phyloP scores from a whole-genome alignment of 2,797 vertebrate species.

The Columba guinea region DNA sequence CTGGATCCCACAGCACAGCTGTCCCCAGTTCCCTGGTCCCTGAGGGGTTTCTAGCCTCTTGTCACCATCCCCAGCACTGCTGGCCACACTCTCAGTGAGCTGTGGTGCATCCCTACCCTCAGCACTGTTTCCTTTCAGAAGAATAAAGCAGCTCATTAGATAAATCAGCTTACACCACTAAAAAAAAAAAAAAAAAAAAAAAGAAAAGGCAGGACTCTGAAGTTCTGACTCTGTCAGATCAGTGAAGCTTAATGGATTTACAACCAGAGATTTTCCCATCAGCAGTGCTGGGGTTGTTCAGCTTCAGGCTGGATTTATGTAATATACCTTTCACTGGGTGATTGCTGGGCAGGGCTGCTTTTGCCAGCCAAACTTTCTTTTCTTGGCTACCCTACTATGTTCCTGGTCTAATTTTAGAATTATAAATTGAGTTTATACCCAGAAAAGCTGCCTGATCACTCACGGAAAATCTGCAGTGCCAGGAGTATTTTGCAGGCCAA shows the following conservation, averaged over 20 bases:
- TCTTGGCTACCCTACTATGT: neutral
- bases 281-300: neutral
- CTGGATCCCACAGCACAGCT: neutral
- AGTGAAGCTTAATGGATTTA: slow-evolving; percentile 20
- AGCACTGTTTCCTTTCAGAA: neutral
- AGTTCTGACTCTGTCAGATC: neutral
- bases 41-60: neutral
- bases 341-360: neutral
- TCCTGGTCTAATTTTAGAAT: slow-evolving; percentile 45
- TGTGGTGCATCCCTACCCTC: neutral
- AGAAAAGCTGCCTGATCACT: neutral
- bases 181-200: neutral
- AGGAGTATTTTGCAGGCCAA: neutral
- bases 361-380: neutral
- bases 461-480: slow-evolving; percentile 25
- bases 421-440: neutral
- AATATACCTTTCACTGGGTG: neutral
- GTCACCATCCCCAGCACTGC: neutral
- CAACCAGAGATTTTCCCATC: neutral
- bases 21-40: neutral
- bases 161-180: neutral
- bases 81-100: rapidly evolving
- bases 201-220: neutral
- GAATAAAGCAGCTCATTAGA: neutral
- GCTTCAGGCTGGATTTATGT: neutral